Evolutionary conservation across 1,140 invertebrate species (phyloP).

Genomic region (Dendroctonus ponderosae): DNA sequence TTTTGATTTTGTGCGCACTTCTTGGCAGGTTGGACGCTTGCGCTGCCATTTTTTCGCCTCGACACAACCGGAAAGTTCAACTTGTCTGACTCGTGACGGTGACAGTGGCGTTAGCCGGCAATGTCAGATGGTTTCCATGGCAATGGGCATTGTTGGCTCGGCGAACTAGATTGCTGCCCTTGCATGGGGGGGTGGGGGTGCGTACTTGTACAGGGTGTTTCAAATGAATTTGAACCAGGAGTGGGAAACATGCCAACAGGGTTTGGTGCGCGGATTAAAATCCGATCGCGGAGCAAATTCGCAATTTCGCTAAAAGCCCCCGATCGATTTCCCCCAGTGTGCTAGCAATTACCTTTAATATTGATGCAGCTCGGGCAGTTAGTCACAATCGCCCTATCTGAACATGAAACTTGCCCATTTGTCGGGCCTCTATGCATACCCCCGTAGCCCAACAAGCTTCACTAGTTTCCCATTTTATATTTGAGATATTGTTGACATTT

Average conservation of each 20-base stretch:
- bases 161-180: too few relatives aligned
- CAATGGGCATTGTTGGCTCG: background rate
- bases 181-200: too few relatives aligned
- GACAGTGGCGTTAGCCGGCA: background rate
- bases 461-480: too few relatives aligned
- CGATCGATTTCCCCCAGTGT: background rate
- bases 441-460: too few relatives aligned
- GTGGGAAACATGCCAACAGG: too few relatives aligned
- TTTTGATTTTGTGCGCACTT: constrained; percentile 25
- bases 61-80: background rate
- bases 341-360: background rate
- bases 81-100: background rate
- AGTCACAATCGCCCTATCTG: too few relatives aligned
- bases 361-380: background rate
- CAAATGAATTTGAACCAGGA: background rate
- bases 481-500: too few relatives aligned
- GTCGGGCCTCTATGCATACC: too few relatives aligned
- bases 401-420: too few relatives aligned
- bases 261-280: constrained; percentile 9
- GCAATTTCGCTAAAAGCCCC: constrained; percentile 14
- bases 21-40: constrained; percentile 22
- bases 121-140: too few relatives aligned
- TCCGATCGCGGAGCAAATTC: constrained; percentile 8
- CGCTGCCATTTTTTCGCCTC: constrained; percentile 6
- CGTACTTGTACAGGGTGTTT: background rate